Evolutionary conservation across 2,797 vertebrate genomes (phyloP).

Genomic region (Agapornis canus): DNA sequence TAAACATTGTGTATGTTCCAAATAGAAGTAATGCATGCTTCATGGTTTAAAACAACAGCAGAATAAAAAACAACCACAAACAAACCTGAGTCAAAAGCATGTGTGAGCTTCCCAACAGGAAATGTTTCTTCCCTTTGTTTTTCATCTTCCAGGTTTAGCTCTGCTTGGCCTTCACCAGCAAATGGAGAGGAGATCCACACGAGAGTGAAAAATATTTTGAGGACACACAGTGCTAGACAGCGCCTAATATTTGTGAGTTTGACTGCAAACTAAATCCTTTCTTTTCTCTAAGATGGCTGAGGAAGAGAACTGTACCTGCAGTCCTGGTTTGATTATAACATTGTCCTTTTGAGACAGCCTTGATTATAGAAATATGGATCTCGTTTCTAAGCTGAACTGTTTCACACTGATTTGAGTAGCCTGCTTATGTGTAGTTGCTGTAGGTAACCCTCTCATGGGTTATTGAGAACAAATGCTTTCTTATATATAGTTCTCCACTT

Average conservation of each 20-base stretch:
- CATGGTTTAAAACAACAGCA: not conserved
- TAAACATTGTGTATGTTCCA: not conserved
- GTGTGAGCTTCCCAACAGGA: not conserved
- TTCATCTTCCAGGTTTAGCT: constrained; percentile 80
- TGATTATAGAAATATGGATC: not conserved
- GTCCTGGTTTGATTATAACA: not conserved
- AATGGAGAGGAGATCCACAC: constrained; percentile 91
- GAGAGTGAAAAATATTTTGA: constrained; percentile 89
- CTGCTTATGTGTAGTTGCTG: not conserved
- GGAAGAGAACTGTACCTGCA: not conserved
- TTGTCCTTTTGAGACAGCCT: not conserved
- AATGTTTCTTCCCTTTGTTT: constrained; percentile 9
- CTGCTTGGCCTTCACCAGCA: constrained; percentile 78
- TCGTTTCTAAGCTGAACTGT: not conserved
- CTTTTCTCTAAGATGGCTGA: not conserved
- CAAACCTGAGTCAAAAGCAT: not conserved
- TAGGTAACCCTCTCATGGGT: not conserved
- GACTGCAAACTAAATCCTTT: not conserved
- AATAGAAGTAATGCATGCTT: not conserved
- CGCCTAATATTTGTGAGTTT: constrained; percentile 75
- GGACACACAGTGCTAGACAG: constrained; percentile 82
- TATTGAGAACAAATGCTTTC: not conserved
- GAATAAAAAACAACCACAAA: not conserved
- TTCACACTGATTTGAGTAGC: not conserved
- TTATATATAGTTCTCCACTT: not conserved